These are phyloP conservation scores for Phaenicophaeus curvirostris DNA, from an alignment of 2,797 vertebrate species.

Conservation along the genomic window DNA sequence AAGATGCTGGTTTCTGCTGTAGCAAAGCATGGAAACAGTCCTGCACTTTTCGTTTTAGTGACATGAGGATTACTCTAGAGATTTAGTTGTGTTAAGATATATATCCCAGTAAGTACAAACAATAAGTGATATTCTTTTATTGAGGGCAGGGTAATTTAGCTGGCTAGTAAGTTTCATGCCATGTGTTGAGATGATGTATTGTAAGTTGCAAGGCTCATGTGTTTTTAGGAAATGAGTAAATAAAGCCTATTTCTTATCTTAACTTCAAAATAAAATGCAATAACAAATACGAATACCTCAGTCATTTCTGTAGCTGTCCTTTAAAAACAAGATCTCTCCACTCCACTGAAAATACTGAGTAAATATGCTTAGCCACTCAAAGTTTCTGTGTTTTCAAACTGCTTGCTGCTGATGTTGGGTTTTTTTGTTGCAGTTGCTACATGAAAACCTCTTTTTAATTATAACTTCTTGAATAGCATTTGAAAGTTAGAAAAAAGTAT, in stretches of 20 bases:
- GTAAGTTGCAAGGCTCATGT: fast-evolving
- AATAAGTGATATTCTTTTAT: background rate
- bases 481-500: background rate
- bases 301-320: background rate
- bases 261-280: background rate
- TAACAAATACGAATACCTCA: background rate
- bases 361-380: background rate
- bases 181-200: background rate
- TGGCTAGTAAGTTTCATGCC: background rate
- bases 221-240: background rate
- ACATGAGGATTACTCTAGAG: background rate
- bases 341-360: background rate
- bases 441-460: background rate
- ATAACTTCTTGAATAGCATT: background rate
- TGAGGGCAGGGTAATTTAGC: background rate
- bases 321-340: background rate
- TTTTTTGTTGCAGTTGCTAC: background rate
- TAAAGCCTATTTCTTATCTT: background rate
- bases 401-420: background rate
- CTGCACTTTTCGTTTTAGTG: background rate
- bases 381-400: background rate
- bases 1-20: background rate
- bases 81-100: background rate
- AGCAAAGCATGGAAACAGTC: background rate
- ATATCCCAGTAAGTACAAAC: background rate